Evolutionary conservation across 2,797 vertebrate species (phyloP).

Genomic region (Sebastes umbrosus): DNA sequence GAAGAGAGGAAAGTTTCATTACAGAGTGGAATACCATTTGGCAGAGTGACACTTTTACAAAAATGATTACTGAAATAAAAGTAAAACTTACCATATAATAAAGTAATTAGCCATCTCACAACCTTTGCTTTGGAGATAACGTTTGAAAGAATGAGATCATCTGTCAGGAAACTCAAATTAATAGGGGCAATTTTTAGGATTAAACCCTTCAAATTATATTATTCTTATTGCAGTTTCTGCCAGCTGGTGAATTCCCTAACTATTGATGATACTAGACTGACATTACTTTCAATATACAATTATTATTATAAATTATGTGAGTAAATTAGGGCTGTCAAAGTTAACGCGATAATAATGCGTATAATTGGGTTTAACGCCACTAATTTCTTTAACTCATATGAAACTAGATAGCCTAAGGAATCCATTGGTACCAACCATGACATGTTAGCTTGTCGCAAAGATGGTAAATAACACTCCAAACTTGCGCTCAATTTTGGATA

Average conservation of each 20-base stretch:
- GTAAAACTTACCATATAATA: slow-evolving; percentile 21
- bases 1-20: slow-evolving; percentile 54
- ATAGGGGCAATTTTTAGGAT: not conserved
- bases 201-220: not conserved
- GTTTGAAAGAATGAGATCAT: slow-evolving; percentile 23
- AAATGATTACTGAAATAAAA: slow-evolving; percentile 32
- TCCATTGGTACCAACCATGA: too few relatives aligned
- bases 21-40: slow-evolving; percentile 41
- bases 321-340: too few relatives aligned
- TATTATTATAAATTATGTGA: not conserved
- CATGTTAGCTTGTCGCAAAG: too few relatives aligned
- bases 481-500: too few relatives aligned
- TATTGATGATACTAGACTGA: not conserved
- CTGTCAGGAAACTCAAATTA: slow-evolving; percentile 16
- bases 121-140: slow-evolving; percentile 26
- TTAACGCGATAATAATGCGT: too few relatives aligned
- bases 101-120: slow-evolving; percentile 25
- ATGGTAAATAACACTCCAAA: too few relatives aligned
- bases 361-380: too few relatives aligned
- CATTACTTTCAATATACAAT: not conserved
- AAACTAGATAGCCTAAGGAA: too few relatives aligned
- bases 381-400: too few relatives aligned
- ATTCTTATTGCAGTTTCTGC: slow-evolving; percentile 3
- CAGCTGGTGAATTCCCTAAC: not conserved
- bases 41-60: slow-evolving; percentile 38